Evolutionary conservation across 2,888 invertebrate genomes (phyloP), one percentile per base, ranked within the genome.

Genomic region (Hirudinaria manillensis): DNA sequence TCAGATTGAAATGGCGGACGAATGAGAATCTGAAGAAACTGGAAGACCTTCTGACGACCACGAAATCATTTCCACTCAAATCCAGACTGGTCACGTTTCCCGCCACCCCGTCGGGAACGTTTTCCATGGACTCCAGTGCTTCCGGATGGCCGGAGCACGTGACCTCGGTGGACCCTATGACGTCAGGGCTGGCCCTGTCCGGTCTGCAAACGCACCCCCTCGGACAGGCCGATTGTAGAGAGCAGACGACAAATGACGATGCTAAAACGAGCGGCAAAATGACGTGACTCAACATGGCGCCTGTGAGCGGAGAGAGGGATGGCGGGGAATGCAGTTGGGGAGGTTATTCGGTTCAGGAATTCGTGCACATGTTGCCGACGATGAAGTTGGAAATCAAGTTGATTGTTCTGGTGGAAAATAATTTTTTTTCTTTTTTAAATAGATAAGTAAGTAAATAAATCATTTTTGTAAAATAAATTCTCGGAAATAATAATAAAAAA

Each of bases 1-100:
- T 78, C 51, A 79, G 72, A 55, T 77, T 79, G 51, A 79, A 68
- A 38, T 75, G 67, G 38, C 73, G 56, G 21, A 79, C 38, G 4
- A 66, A 27, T 21, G 70, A 45, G 16, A 78, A 27, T 6, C 55
- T 34, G 4, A 29, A 51, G 34, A 79, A 45, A n/a, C 27, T 45
- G 21, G 75, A 38, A 24, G 32, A 71, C 32, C 51, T 21, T 13
- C 45, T 71, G 34, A 79, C n/a, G 21, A 27, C 51, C 51, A 32
- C 45, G 38, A 79, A 55, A 27, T 55, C 29, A 68, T 78, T 78
- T 38, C 45, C 55, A 34, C 76, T 77, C 36, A 79, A 55, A 70
- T 79, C 77, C 29, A 79, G 75, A 29, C n/a, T 29, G n/a, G 70
- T 65, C 3, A 73, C 74, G 56, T 53, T 38, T 0, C 36, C n/a